Conservation (phyloP, 2,797 vertebrate species). For the Parotocinclus haroldoi region DNA sequence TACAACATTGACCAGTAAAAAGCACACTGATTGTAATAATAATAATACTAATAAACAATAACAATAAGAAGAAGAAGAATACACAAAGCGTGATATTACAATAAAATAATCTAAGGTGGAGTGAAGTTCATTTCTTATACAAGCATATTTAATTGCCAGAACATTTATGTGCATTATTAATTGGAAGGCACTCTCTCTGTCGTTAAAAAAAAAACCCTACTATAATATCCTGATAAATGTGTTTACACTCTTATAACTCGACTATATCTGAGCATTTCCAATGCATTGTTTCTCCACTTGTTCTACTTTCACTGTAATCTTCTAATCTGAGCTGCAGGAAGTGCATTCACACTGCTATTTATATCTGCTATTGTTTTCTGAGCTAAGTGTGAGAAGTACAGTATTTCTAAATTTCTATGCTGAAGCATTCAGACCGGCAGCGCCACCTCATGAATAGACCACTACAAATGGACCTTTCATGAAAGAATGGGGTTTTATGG, state of each 20-base stretch:
- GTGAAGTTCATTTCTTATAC: too few species aligned
- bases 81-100: too few species aligned
- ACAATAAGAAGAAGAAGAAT: too few species aligned
- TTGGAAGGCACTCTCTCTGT: not conserved
- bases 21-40: too few species aligned
- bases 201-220: not conserved
- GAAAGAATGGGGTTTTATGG: constrained; percentile 25
- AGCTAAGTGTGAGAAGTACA: constrained; percentile 30
- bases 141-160: too few species aligned
- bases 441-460: constrained; percentile 10
- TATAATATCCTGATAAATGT: not conserved
- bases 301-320: constrained; percentile 28
- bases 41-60: too few species aligned
- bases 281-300: constrained; percentile 48
- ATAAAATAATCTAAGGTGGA: too few species aligned
- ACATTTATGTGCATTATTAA: too few species aligned
- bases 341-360: constrained; percentile 61
- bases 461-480: not conserved
- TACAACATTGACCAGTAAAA: too few species aligned
- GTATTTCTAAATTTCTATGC: constrained; percentile 57
- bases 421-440: too few species aligned
- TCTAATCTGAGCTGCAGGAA: constrained; percentile 53
- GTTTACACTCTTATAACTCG: not conserved
- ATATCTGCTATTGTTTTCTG: constrained; percentile 60
- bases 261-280: constrained; percentile 40